These are phyloP conservation scores for Gephyroberyx darwinii DNA, from an alignment of 2,797 vertebrate genomes.

Conservation along the genomic window DNA sequence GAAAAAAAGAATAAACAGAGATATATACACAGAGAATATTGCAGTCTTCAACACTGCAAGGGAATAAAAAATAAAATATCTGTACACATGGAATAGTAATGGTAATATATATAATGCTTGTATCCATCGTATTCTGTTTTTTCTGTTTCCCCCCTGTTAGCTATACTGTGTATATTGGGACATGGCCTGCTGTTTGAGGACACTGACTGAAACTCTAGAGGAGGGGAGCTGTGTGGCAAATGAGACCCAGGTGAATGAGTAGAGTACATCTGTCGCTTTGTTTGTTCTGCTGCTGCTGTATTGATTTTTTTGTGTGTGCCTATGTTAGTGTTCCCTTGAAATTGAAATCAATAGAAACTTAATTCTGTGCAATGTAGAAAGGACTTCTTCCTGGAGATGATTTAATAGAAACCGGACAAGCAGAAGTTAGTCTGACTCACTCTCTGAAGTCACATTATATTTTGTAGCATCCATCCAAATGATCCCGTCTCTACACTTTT, in stretches of 20 bases:
- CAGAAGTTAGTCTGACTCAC: not conserved
- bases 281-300: conserved; percentile 42
- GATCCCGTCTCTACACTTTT: conserved; percentile 10
- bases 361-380: conserved; percentile 14
- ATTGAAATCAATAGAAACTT: conserved; percentile 44
- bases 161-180: conserved; percentile 83
- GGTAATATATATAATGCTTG: too few species aligned
- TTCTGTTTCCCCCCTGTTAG: conserved; percentile 54
- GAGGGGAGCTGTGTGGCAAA: conserved; percentile 50
- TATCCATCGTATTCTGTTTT: conserved; percentile 9
- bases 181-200: conserved; percentile 73
- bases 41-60: too few species aligned
- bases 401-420: not conserved
- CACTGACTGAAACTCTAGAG: conserved; percentile 78
- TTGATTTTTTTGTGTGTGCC: not conserved
- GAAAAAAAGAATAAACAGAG: not conserved
- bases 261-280: conserved; percentile 30
- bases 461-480: not conserved
- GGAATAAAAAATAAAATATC: too few species aligned
- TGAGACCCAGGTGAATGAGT: conserved; percentile 77
- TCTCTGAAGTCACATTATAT: not conserved
- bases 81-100: too few species aligned
- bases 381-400: conserved; percentile 8
- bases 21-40: not conserved
- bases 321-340: conserved; percentile 9